Conservation (phyloP, 1,140 invertebrate species). For the Stegodyphus dumicola region DNA sequence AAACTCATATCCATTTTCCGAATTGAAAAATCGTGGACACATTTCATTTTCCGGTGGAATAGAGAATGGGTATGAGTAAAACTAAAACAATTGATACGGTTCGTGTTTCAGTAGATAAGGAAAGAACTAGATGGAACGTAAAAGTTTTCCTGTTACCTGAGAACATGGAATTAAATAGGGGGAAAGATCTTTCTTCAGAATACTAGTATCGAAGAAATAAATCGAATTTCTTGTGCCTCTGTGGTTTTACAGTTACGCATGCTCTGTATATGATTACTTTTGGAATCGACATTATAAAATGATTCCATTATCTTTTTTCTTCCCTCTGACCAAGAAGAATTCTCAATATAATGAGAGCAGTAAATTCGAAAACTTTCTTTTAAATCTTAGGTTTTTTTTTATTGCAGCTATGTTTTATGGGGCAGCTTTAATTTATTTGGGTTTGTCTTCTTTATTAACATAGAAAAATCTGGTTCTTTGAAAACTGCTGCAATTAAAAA, state of each 20-base stretch:
- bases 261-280: too few relatives aligned
- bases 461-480: too few relatives aligned
- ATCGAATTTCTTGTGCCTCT: slow-evolving; percentile 15
- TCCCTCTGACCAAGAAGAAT: too few relatives aligned
- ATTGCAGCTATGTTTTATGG: too few relatives aligned
- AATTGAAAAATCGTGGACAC: slow-evolving; percentile 31
- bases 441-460: too few relatives aligned
- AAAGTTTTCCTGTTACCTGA: slow-evolving; percentile 16
- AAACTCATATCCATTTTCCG: slow-evolving; percentile 30
- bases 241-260: not conserved
- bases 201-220: not conserved
- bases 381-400: too few relatives aligned
- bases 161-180: slow-evolving; percentile 29
- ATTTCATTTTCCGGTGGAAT: slow-evolving; percentile 15
- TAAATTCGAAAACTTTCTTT: too few relatives aligned
- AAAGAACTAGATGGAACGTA: slow-evolving; percentile 3
- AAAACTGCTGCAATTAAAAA: too few relatives aligned
- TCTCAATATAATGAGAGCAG: too few relatives aligned
- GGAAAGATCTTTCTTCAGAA: not conserved
- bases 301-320: too few relatives aligned
- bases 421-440: too few relatives aligned
- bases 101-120: slow-evolving; percentile 17
- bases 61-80: slow-evolving; percentile 3
- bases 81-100: slow-evolving; percentile 28
- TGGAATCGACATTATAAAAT: too few relatives aligned